These are phyloP conservation scores for Neosilurus mollespiculum DNA, from an alignment of 2,797 vertebrate species.

Conservation along the genomic window DNA sequence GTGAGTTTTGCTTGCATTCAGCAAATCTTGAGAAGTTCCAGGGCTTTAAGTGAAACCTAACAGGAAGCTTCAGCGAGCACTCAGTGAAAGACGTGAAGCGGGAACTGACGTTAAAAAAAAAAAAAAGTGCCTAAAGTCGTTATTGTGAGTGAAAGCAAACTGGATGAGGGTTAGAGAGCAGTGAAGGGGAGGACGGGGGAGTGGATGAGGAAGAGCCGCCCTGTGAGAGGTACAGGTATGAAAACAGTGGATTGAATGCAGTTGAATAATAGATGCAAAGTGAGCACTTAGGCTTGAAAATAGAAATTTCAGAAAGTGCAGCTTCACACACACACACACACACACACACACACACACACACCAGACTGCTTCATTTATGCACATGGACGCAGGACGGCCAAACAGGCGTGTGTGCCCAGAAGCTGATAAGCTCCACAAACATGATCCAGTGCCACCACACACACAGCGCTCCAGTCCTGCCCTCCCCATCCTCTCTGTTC, in stretches of 20 bases:
- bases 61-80: constrained; percentile 7
- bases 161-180: constrained; percentile 16
- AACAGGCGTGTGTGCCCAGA: constrained; percentile 29
- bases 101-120: not conserved
- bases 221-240: constrained; percentile 50
- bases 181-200: constrained; percentile 3
- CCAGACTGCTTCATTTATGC: not conserved
- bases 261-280: constrained; percentile 76
- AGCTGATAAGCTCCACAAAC: constrained; percentile 57
- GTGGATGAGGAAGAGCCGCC: not conserved
- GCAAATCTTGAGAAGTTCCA: constrained; percentile 7
- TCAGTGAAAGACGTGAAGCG: not conserved
- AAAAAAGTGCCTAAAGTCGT: constrained; percentile 7
- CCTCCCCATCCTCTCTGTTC: constrained; percentile 53
- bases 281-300: constrained; percentile 75
- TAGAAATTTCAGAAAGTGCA: constrained; percentile 58
- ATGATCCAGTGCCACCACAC: constrained; percentile 27
- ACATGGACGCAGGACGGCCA: not conserved
- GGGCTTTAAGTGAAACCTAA: constrained; percentile 9
- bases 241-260: constrained; percentile 71
- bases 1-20: constrained; percentile 6
- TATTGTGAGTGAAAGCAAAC: constrained; percentile 10
- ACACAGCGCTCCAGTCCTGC: constrained; percentile 29
- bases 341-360: constrained; percentile 19
- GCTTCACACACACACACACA: not conserved